Percentiles rank a stretch among this genome's conserved stretches.
phyloP scores from a whole-genome alignment of 1,140 invertebrate species.

The Trichonephila clavipes region DNA sequence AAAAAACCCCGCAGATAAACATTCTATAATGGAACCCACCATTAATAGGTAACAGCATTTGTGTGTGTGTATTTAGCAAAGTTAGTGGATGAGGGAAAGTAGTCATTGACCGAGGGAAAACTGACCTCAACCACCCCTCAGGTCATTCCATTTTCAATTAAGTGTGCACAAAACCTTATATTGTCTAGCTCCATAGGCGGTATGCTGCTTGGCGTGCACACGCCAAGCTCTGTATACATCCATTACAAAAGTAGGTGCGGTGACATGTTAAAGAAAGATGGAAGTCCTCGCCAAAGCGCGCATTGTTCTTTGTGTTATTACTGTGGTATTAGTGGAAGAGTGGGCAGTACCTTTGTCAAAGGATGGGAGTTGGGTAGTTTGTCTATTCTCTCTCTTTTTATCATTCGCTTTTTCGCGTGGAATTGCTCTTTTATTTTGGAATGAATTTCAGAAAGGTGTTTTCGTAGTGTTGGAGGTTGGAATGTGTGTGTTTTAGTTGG shows the following conservation, averaged over 20 bases:
- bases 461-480: background rate
- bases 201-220: background rate
- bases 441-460: background rate
- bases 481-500: too few species aligned
- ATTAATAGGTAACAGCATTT: background rate
- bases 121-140: background rate
- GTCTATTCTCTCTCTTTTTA: background rate
- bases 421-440: background rate
- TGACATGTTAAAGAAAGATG: conserved; percentile 20
- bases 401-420: background rate
- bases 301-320: conserved; percentile 24
- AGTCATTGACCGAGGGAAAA: conserved; percentile 33
- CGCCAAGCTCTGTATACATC: conserved; percentile 24
- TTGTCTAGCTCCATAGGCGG: conserved; percentile 36
- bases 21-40: background rate
- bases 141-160: conserved; percentile 27
- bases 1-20: background rate
- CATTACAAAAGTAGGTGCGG: conserved; percentile 40
- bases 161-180: conserved; percentile 32
- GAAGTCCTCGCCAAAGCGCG: background rate
- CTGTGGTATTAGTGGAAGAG: conserved; percentile 17
- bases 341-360: conserved; percentile 28
- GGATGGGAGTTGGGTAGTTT: conserved; percentile 22
- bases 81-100: background rate
- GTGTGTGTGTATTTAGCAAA: background rate